Conservation (phyloP, 2,797 vertebrate species). For the Corythornis leucogaster region DNA sequence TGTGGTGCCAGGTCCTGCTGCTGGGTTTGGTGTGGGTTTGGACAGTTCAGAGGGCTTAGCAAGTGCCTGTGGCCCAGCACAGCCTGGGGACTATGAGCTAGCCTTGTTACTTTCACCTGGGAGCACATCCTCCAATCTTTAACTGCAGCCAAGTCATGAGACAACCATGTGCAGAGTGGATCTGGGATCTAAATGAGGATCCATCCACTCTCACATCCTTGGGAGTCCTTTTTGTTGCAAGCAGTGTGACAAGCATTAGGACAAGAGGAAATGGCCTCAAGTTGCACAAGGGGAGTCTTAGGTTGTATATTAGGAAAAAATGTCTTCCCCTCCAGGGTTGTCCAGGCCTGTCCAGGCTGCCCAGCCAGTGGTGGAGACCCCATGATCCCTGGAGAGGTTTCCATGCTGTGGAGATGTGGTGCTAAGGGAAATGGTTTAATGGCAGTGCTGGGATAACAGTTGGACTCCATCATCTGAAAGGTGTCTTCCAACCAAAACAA, state of each 20-base stretch:
- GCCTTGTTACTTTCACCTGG: background rate
- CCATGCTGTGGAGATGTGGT: background rate
- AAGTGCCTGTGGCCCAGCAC: background rate
- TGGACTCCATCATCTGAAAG: background rate
- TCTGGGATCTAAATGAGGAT: background rate
- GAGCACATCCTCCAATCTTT: rapidly evolving
- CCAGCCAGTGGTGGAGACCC: background rate
- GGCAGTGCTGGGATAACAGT: background rate
- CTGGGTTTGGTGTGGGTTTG: background rate
- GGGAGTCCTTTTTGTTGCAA: background rate
- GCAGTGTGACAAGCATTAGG: background rate
- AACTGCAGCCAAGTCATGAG: rapidly evolving
- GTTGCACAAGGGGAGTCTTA: background rate
- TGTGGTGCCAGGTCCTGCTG: background rate
- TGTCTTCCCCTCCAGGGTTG: background rate
- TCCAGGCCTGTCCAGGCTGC: background rate
- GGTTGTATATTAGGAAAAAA: background rate
- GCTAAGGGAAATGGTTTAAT: background rate
- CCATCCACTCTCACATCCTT: background rate
- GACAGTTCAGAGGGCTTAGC: background rate
- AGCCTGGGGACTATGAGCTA: background rate
- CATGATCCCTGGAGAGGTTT: background rate
- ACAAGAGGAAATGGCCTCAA: background rate
- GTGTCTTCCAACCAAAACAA: background rate
- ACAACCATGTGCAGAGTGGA: background rate